phyloP scores from a whole-genome alignment of 2,113 vertebrate species.

The Thalassoma bifasciatum region DNA sequence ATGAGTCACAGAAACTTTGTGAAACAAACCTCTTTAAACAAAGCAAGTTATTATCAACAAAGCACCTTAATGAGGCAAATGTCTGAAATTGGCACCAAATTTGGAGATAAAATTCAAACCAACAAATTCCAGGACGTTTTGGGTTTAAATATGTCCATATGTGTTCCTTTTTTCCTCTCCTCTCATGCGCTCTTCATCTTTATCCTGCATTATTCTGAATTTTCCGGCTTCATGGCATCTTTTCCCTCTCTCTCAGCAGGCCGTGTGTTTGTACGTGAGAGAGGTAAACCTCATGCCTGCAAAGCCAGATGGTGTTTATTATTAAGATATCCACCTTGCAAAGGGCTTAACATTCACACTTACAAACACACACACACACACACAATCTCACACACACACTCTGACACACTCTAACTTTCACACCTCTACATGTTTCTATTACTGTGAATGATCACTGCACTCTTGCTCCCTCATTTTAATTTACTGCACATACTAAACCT shows the following conservation, averaged over 20 bases:
- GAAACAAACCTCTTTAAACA: too few relatives aligned
- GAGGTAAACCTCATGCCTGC: slow-evolving; percentile 75
- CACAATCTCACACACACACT: too few relatives aligned
- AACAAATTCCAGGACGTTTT: background rate
- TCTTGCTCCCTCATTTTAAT: background rate
- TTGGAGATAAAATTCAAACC: too few relatives aligned
- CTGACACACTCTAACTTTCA: too few relatives aligned
- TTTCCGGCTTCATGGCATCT: background rate
- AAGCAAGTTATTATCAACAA: background rate
- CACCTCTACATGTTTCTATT: background rate
- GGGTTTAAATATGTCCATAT: slow-evolving; percentile 40
- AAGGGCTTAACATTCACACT: slow-evolving; percentile 17
- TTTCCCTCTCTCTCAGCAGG: slow-evolving; percentile 45
- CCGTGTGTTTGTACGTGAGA: slow-evolving; percentile 12
- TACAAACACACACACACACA: slow-evolving; percentile 2
- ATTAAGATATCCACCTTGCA: slow-evolving; percentile 67
- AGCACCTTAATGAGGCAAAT: background rate
- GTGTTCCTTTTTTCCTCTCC: slow-evolving; percentile 1
- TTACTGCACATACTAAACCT: background rate
- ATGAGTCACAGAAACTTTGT: background rate
- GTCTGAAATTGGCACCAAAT: too few relatives aligned
- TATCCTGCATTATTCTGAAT: background rate
- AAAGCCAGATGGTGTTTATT: slow-evolving; percentile 85
- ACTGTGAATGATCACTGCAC: background rate
- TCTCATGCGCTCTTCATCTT: background rate